Evolutionary conservation across 1,140 invertebrate species (phyloP), one percentile per base, ranked within the genome.

Genomic region (Anadara kagoshimensis): DNA sequence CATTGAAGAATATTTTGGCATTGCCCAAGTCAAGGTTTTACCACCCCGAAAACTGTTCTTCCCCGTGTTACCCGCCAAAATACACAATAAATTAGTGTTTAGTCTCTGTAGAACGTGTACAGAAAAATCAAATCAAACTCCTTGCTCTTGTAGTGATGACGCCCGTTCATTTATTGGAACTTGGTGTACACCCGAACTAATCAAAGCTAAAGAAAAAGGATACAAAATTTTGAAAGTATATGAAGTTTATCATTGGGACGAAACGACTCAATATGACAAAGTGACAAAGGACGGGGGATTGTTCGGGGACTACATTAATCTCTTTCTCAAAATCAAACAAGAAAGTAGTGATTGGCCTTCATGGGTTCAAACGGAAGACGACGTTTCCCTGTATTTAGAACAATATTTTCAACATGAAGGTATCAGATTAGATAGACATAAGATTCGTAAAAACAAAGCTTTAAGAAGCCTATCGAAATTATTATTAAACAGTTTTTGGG

Each of bases 391-490:
- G 81, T 90, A 88, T 59, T 79, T 90, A 14, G 18, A 64, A 47
- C 59, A 85, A 12, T 89, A 86, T 78, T 44, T 80, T 5, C 54
- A 47, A 79, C 66, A 75, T n/a, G 83, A 90, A 78, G 85, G 85
- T 22, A 76, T 91, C 44, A 24, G 57, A 36, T 65, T 91, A 22
- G 83, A 90, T 20, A 47, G n/a, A 10, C 54, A 78, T n/a, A 83
- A 84, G 51, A 88, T 90, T 57, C 61, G 44, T 29, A 76, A 83
- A 58, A 90, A 90, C 69, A 76, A 81, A 0, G 86, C 85, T 20
- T 24, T 80, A n/a, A 54, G 81, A 56, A 24, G 41, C 18, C 29
- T 83, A 12, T 66, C 76, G 1, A 83, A 83, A 57, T 24, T 85
- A 0, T 53, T 63, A 20, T 44, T 85, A n/a, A 83, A 83, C 63